Evolutionary conservation across 2,888 invertebrate genomes (phyloP).

Genomic region (Cremastinae sp.): DNA sequence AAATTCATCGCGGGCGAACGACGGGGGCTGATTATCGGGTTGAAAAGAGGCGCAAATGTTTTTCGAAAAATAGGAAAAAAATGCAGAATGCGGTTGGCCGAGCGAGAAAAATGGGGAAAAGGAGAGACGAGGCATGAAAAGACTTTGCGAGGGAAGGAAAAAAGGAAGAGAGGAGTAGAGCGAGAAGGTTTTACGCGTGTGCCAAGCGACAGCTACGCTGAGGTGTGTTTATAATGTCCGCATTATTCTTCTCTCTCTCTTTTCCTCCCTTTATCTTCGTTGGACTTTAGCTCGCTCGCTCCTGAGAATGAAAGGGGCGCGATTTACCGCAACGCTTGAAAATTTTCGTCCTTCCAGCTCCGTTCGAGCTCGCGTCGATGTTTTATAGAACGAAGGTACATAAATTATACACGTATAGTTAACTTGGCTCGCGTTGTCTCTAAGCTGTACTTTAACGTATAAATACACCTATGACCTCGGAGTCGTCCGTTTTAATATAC

Average conservation of each 20-base stretch:
- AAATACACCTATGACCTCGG: conserved; percentile 55
- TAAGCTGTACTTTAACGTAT: conserved; percentile 44
- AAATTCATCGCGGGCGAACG: conserved; percentile 16
- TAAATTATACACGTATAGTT: conserved; percentile 25
- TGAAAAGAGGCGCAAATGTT: conserved; percentile 36
- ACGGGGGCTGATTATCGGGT: conserved; percentile 45
- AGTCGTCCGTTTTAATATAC: conserved; percentile 54
- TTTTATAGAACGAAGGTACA: not conserved
- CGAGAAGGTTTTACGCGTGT: conserved; percentile 44
- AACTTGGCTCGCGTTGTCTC: conserved; percentile 36
- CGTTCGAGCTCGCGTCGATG: not conserved
- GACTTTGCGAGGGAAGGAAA: conserved; percentile 12
- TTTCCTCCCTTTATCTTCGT: conserved; percentile 9
- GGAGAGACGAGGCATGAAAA: conserved; percentile 11
- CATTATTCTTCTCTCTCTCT: conserved; percentile 10
- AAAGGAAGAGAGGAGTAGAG: too few species aligned
- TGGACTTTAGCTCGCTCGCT: not conserved
- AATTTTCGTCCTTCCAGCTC: not conserved
- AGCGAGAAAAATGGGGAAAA: conserved; percentile 29
- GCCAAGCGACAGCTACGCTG: conserved; percentile 63
- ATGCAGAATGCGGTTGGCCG: conserved; percentile 32
- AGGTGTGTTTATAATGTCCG: conserved; percentile 34
- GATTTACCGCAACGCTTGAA: not conserved
- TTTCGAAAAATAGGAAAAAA: conserved; percentile 8
- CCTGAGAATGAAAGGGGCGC: conserved; percentile 3